These are phyloP conservation scores for Haemorhous mexicanus DNA, from an alignment of 2,113 vertebrate genomes.

Conservation along the genomic window DNA sequence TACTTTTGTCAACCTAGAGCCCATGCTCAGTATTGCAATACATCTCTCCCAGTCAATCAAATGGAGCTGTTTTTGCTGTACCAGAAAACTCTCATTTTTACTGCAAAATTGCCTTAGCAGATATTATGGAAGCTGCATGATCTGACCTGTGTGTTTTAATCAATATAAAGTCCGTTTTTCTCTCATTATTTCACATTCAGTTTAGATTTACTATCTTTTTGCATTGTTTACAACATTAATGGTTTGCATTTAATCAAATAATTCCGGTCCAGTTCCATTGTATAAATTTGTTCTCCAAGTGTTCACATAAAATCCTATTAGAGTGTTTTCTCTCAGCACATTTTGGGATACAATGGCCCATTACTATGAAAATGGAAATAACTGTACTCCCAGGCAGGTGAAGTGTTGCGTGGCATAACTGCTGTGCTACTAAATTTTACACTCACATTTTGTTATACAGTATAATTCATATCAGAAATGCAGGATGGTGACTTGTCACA, in stretches of 20 bases:
- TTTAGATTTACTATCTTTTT: background rate
- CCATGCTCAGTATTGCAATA: background rate
- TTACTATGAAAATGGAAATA: conserved; percentile 54
- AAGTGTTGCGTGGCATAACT: background rate
- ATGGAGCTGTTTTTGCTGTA: background rate
- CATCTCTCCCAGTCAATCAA: background rate
- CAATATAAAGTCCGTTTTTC: background rate
- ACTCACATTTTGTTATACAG: conserved; percentile 8
- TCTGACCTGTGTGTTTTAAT: background rate
- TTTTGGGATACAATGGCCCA: conserved; percentile 36
- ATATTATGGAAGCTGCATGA: background rate
- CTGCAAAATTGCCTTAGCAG: background rate
- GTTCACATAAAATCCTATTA: conserved; percentile 52
- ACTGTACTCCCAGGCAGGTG: conserved; percentile 33
- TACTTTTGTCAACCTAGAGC: background rate
- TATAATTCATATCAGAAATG: background rate
- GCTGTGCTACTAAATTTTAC: conserved; percentile 14
- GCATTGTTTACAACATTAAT: background rate
- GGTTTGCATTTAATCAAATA: conserved; percentile 51
- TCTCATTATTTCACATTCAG: background rate
- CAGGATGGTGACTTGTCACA: background rate
- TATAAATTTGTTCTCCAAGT: conserved; percentile 11
- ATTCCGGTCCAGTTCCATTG: background rate
- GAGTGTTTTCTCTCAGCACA: background rate
- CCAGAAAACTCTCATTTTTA: background rate